Evolutionary conservation across 1,140 invertebrate genomes (phyloP).

Genomic region (Kradibia gibbosae): DNA sequence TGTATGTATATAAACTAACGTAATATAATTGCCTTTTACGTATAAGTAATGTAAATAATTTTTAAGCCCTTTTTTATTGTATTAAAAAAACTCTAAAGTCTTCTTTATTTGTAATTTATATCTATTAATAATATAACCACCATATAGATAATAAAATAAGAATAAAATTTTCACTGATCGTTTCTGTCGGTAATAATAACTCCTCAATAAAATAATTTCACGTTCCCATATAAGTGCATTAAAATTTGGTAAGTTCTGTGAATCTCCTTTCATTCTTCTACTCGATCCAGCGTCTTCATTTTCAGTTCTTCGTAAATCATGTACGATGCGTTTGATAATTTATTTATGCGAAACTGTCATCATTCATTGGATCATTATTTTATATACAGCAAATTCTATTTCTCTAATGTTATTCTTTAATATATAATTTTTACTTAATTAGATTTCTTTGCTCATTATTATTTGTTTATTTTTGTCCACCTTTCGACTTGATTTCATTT

Average conservation of each 20-base stretch:
- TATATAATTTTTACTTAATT: conserved; percentile 15
- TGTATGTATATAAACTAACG: too few species aligned
- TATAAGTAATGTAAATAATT: too few species aligned
- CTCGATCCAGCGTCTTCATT: not conserved
- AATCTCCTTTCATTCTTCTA: not conserved
- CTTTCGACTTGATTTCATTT: conserved; percentile 9
- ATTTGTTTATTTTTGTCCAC: not conserved
- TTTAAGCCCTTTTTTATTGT: too few species aligned
- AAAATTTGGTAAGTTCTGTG: conserved; percentile 24
- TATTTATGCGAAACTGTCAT: conserved; percentile 10
- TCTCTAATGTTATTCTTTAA: conserved; percentile 1
- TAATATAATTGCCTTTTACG: too few species aligned
- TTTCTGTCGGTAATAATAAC: conserved; percentile 6
- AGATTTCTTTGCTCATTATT: conserved; percentile 9
- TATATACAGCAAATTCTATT: not conserved
- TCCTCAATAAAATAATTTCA: not conserved
- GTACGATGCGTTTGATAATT: not conserved
- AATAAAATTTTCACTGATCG: not conserved
- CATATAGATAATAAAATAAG: not conserved
- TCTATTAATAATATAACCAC: too few species aligned
- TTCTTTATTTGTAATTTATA: too few species aligned
- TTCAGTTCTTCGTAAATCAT: conserved; percentile 11
- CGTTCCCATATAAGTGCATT: conserved; percentile 19
- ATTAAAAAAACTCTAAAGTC: too few species aligned
- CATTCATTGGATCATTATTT: conserved; percentile 18